A percentile compares a stretch with the other conserved stretches of the same genome.
phyloP scores from a whole-genome alignment of 2,797 vertebrate species.

The Brotula barbata region DNA sequence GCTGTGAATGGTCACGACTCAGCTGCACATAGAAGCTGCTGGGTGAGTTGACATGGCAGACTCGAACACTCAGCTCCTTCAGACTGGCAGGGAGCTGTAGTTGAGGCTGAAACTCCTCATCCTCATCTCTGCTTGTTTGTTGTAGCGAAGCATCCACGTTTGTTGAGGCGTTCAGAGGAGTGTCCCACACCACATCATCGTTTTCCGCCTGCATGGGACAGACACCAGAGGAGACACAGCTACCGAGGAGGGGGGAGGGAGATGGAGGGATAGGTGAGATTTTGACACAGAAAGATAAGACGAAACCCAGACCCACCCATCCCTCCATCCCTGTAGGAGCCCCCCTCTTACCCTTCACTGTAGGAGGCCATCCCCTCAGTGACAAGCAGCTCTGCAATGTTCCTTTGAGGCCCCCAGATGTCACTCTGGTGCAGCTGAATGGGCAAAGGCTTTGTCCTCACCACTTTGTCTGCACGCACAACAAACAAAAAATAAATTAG shows the following conservation, averaged over 20 bases:
- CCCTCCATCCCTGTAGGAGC: too few species aligned
- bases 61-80: slow-evolving; percentile 77
- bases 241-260: not conserved
- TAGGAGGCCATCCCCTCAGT: slow-evolving; percentile 64
- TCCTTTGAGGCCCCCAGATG: slow-evolving; percentile 19
- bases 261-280: too few species aligned
- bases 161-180: slow-evolving; percentile 53
- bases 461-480: slow-evolving; percentile 20
- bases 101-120: slow-evolving; percentile 34
- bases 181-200: slow-evolving; percentile 67
- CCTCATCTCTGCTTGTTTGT: not conserved
- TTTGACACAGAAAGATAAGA: too few species aligned
- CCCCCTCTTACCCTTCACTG: slow-evolving; percentile 53
- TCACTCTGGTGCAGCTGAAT: slow-evolving; percentile 58
- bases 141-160: not conserved
- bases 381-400: slow-evolving; percentile 67
- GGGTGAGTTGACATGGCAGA: slow-evolving; percentile 86
- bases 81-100: slow-evolving; percentile 53
- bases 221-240: not conserved
- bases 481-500: too few species aligned
- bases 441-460: slow-evolving; percentile 39
- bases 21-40: slow-evolving; percentile 87
- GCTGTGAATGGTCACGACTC: slow-evolving; percentile 69
- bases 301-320: too few species aligned
- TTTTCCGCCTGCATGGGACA: not conserved